These are phyloP conservation scores for Furnarius figulus DNA, from an alignment of 2,113 vertebrate genomes.

Conservation along the genomic window DNA sequence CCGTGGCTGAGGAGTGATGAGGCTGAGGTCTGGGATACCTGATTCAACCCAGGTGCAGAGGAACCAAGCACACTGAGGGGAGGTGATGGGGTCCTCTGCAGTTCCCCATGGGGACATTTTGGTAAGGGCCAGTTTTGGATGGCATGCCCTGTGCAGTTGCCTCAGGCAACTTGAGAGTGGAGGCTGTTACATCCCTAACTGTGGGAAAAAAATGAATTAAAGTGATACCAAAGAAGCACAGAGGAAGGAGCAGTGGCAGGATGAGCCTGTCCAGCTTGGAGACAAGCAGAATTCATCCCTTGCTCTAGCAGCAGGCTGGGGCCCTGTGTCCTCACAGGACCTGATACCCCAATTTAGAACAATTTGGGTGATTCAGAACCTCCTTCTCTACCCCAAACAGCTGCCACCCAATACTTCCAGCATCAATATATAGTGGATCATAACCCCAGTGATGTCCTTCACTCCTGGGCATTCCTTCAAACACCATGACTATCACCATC, in stretches of 20 bases:
- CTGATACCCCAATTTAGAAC: not conserved
- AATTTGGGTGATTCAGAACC: not conserved
- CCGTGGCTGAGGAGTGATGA: accelerated
- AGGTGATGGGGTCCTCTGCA: not conserved
- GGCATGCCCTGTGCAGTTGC: not conserved
- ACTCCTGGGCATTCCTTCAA: not conserved
- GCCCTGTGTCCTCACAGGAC: not conserved
- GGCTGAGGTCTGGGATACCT: not conserved
- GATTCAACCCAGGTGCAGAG: not conserved
- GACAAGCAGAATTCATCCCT: not conserved
- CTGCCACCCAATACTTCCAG: not conserved
- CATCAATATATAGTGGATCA: accelerated
- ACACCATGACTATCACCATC: not conserved
- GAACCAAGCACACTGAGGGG: not conserved
- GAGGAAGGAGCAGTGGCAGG: not conserved
- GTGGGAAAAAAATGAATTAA: not conserved
- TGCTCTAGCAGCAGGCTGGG: not conserved
- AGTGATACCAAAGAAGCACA: not conserved
- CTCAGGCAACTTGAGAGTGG: not conserved
- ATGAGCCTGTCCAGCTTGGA: not conserved
- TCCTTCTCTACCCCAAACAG: not conserved
- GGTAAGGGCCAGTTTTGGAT: not conserved
- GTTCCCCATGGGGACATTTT: not conserved
- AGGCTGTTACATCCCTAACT: not conserved
- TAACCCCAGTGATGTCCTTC: not conserved